phyloP scores from a whole-genome alignment of 2,797 vertebrate genomes.

The Protosalanx chinensis region DNA sequence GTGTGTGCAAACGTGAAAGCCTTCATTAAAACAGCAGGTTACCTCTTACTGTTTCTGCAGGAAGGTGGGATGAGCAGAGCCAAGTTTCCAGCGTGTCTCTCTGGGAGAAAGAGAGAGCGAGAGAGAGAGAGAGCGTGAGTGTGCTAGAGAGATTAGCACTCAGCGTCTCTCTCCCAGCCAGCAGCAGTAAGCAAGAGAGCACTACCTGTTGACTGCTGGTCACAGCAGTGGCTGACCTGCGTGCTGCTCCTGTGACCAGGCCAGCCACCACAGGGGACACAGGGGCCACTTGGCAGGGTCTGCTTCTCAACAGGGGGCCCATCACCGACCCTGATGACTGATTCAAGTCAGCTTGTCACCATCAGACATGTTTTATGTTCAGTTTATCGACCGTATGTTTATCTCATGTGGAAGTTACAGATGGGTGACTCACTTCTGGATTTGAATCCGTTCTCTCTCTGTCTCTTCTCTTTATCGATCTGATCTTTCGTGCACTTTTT shows the following conservation, averaged over 20 bases:
- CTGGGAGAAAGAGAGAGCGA: constrained; percentile 41
- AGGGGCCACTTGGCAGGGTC: constrained; percentile 1
- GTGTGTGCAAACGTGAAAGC: constrained; percentile 38
- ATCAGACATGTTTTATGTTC: too few relatives aligned
- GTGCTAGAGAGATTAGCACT: constrained; percentile 68
- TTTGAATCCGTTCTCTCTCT: background rate
- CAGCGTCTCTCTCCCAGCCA: constrained; percentile 47
- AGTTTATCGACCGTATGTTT: background rate
- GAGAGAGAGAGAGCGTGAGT: constrained; percentile 32
- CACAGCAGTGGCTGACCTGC: constrained; percentile 60
- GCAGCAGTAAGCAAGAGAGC: constrained; percentile 1
- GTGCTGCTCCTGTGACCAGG: constrained; percentile 43
- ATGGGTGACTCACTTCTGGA: background rate
- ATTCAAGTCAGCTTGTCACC: too few relatives aligned
- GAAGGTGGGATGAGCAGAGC: constrained; percentile 44
- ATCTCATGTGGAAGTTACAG: too few relatives aligned
- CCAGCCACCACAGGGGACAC: constrained; percentile 20
- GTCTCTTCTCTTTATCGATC: background rate
- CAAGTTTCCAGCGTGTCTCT: constrained; percentile 71
- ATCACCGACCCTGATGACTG: background rate
- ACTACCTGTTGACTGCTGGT: constrained; percentile 40
- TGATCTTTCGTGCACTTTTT: too few relatives aligned
- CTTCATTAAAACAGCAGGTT: constrained; percentile 61
- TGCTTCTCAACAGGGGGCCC: background rate
- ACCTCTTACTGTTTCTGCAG: constrained; percentile 59